Evolutionary conservation across 1,140 invertebrate genomes (phyloP).

Genomic region (Drosophila sulfurigaster): DNA sequence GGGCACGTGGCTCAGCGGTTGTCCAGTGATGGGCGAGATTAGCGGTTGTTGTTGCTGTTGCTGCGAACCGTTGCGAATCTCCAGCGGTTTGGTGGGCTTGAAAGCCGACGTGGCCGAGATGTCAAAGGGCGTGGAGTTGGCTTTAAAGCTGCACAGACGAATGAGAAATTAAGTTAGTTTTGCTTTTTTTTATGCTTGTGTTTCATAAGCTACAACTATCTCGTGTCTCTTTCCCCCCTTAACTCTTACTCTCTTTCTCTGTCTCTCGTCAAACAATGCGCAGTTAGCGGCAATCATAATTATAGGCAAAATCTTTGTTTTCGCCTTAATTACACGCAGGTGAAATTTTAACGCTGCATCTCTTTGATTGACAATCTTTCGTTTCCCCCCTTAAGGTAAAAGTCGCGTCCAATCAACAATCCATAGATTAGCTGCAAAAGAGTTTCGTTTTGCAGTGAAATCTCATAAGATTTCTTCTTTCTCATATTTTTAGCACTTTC

Average conservation of each 20-base stretch:
- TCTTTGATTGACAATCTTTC: slow-evolving; percentile 39
- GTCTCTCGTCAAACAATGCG: slow-evolving; percentile 46
- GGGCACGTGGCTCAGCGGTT: slow-evolving; percentile 69
- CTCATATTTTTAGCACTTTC: slow-evolving; percentile 30
- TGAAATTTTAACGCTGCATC: slow-evolving; percentile 61
- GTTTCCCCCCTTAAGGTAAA: slow-evolving; percentile 51
- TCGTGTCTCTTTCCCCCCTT: background rate
- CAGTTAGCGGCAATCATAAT: slow-evolving; percentile 48
- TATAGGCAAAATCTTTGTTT: slow-evolving; percentile 39
- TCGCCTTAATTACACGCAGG: slow-evolving; percentile 64
- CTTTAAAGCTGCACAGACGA: slow-evolving; percentile 72
- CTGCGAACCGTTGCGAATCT: slow-evolving; percentile 52
- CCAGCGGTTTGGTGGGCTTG: slow-evolving; percentile 76
- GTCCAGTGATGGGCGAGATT: slow-evolving; percentile 71
- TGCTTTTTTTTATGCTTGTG: background rate
- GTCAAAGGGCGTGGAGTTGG: slow-evolving; percentile 75
- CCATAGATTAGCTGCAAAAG: slow-evolving; percentile 22
- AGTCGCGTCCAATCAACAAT: slow-evolving; percentile 36
- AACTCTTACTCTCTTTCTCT: slow-evolving; percentile 4
- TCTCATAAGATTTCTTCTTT: slow-evolving; percentile 1
- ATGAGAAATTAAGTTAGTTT: slow-evolving; percentile 28
- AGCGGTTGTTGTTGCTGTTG: slow-evolving; percentile 49
- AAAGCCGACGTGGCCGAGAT: slow-evolving; percentile 76
- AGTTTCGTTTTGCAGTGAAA: slow-evolving; percentile 24
- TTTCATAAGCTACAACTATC: slow-evolving; percentile 1